phyloP scores from a whole-genome alignment of 2,888 invertebrate species.

The Thysanoteuthis rhombus region DNA sequence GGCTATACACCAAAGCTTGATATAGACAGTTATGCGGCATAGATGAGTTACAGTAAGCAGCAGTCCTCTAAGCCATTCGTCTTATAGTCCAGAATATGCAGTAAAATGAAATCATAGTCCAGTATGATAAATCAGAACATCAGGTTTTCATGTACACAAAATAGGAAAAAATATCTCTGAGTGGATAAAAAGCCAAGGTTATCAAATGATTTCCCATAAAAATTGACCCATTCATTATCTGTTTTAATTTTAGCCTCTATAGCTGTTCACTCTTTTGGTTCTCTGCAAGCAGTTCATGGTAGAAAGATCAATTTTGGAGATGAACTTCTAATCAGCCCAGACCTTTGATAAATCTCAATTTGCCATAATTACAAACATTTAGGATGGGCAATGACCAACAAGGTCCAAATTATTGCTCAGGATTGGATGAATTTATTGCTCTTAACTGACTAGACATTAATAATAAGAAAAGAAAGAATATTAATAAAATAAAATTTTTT shows the following conservation, averaged over 20 bases:
- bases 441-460: not conserved
- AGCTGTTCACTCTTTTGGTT: not conserved
- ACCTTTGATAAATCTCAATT: not conserved
- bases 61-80: no score
- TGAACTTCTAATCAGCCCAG: not conserved
- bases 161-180: not conserved
- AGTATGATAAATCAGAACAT: not conserved
- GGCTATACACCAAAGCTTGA: no score
- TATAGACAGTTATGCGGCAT: no score
- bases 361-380: not conserved
- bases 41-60: no score
- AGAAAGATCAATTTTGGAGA: not conserved
- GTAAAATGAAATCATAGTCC: no score
- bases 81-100: no score
- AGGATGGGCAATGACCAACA: not conserved
- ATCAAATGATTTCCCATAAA: not conserved
- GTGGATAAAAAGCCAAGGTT: not conserved
- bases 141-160: not conserved
- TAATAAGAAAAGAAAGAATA: not conserved
- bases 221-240: not conserved
- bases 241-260: not conserved
- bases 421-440: not conserved
- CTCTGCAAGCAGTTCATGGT: no score
- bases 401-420: not conserved
- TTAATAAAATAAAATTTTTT: no score